Evolutionary conservation across 2,797 vertebrate genomes (phyloP).

Genomic region (Protonibea diacanthus): DNA sequence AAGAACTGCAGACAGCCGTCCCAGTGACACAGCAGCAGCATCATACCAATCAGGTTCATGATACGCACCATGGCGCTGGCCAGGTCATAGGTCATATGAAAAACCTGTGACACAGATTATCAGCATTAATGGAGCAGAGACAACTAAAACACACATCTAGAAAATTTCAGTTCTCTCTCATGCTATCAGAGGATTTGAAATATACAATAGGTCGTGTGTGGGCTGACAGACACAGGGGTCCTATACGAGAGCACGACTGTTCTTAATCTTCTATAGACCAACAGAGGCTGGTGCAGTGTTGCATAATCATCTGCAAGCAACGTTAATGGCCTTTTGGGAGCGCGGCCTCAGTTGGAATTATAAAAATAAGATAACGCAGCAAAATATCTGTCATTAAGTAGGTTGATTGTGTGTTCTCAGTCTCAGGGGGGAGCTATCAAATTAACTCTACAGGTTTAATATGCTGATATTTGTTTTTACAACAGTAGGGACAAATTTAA

Average conservation of each 20-base stretch:
- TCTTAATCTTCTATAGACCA: constrained; percentile 75
- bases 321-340: constrained; percentile 63
- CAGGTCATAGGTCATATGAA: constrained; percentile 99
- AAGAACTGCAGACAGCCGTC: constrained; percentile 98
- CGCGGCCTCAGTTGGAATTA: constrained; percentile 46
- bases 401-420: constrained; percentile 18
- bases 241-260: constrained; percentile 59
- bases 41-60: constrained; percentile 98
- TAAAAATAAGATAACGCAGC: constrained; percentile 53
- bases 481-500: not conserved
- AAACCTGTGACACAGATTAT: constrained; percentile 88
- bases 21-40: constrained; percentile 98
- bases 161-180: constrained; percentile 48
- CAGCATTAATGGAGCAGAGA: constrained; percentile 54
- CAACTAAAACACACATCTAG: constrained; percentile 31
- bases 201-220: constrained; percentile 41
- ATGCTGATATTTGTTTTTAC: not conserved
- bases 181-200: constrained; percentile 71
- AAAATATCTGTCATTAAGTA: constrained; percentile 48
- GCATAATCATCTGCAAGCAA: constrained; percentile 68
- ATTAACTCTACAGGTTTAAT: constrained; percentile 24
- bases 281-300: constrained; percentile 61
- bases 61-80: constrained; percentile 98
- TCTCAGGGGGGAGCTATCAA: constrained; percentile 12
- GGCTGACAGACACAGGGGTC: constrained; percentile 40